phyloP scores from a whole-genome alignment of 2,113 vertebrate species.

The Mola mola region DNA sequence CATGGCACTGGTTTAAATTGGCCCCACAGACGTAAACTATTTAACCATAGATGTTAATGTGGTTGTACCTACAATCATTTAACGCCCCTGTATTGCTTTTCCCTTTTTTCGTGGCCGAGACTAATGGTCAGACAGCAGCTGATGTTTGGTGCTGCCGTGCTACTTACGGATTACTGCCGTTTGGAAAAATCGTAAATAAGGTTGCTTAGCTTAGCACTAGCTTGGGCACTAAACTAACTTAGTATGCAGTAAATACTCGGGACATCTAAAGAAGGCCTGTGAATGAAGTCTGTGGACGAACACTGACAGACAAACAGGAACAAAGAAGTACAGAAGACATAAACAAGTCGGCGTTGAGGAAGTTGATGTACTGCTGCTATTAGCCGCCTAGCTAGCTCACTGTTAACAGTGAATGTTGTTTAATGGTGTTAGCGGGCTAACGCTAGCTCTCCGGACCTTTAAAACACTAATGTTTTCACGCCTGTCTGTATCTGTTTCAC shows the following conservation, averaged over 20 bases:
- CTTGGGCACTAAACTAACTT: slow-evolving; percentile 10
- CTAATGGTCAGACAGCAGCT: no score
- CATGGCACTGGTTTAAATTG: no score
- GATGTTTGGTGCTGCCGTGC: no score
- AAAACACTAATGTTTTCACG: neutral
- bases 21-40: no score
- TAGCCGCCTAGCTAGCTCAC: slow-evolving; percentile 38
- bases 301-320: neutral
- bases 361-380: slow-evolving; percentile 23
- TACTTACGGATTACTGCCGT: no score
- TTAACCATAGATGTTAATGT: no score
- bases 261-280: no score
- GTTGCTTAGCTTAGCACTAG: slow-evolving; percentile 9
- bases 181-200: no score
- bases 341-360: slow-evolving; percentile 15
- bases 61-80: no score
- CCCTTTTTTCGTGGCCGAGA: no score
- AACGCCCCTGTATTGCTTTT: no score
- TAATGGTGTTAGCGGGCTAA: slow-evolving; percentile 58
- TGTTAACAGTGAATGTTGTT: slow-evolving; percentile 35
- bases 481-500: neutral
- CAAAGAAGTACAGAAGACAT: neutral
- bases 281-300: neutral
- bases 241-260: no score
- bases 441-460: slow-evolving; percentile 47